Base-by-base conservation (phyloP, 2,113 vertebrate species). In the Engystomops pustulosus region DNA sequence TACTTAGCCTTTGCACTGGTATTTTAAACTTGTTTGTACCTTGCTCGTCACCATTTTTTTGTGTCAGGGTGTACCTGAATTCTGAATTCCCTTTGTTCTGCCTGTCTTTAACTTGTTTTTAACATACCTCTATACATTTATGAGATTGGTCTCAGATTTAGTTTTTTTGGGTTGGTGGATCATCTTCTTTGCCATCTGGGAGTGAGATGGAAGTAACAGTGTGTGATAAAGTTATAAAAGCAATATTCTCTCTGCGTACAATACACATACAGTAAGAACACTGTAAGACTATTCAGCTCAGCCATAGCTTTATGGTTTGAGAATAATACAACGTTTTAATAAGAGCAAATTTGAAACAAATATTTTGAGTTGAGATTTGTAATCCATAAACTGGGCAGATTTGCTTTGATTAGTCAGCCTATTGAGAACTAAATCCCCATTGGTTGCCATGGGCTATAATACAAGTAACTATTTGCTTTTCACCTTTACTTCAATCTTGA, bases 271-370 rank as follows among this genome's bases (percentile, higher is more conserved):
- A n/a, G n/a, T n/a, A 30, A 7, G 10, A 62, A 15, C 3, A 15
- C 25, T 30, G 25, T 30, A 15, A 62, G 58, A 15, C 27, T 65
- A 36, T 67, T 67, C 10, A 18, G 15, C 17, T 34, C 0, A 34
- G 34, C 30, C 30, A 67, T 67, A 34, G 6, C 25, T 15, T 34
- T 67, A 20, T 67, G 62, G 6, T 20, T 20, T 34, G 0, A 8
- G 6, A 72, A 45, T 30, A 30, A 72, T 27, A 25, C 70, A 49
- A 72, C 3, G 15, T 27, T 72, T 72, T 72, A 47, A 47, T 72
- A 72, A 49, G 41, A 72, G 44, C 70, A 72, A 72, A 72, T 72
- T 27, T 49, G 70, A 30, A 25, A 72, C 69, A 72, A 72, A 72
- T 72, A 72, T 72, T 72, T 72, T 1, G 3, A 72, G 23, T 72